These are phyloP conservation scores for Tupaia tana DNA, from an alignment of 2,113 vertebrate species.

Conservation along the genomic window DNA sequence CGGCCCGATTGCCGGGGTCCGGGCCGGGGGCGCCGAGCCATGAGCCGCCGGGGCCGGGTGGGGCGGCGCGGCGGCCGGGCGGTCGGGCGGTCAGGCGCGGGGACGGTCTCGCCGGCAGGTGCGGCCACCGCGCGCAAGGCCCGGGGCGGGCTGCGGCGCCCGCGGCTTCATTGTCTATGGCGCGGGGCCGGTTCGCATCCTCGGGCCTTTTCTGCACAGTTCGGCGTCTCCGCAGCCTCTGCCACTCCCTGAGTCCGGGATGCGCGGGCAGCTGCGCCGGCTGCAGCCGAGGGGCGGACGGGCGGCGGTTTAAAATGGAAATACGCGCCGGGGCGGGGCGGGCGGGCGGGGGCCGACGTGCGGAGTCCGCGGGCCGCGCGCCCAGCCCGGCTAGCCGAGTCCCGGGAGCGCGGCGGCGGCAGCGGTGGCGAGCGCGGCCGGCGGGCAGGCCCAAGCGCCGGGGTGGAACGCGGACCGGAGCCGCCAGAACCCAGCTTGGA, in stretches of 20 bases:
- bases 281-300: not conserved
- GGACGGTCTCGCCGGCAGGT: slow-evolving; percentile 57
- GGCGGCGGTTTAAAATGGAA: slow-evolving; percentile 75
- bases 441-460: slow-evolving; percentile 68
- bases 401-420: slow-evolving; percentile 68
- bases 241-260: not conserved
- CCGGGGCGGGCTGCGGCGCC: slow-evolving; percentile 63
- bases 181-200: slow-evolving; percentile 35
- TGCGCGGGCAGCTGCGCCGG: slow-evolving; percentile 41
- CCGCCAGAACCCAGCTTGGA: not conserved
- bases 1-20: slow-evolving; percentile 49
- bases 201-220: not conserved
- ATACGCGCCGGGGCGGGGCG: slow-evolving; percentile 69
- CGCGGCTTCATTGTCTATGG: slow-evolving; percentile 82
- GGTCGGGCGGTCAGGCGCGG: slow-evolving; percentile 59
- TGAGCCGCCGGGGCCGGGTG: not conserved
- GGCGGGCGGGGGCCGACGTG: slow-evolving; percentile 41
- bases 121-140: slow-evolving; percentile 44
- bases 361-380: slow-evolving; percentile 45
- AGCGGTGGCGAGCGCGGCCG: slow-evolving; percentile 42
- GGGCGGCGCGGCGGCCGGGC: not conserved
- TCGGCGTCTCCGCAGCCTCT: slow-evolving; percentile 11
- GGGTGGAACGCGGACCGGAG: slow-evolving; percentile 79
- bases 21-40: slow-evolving; percentile 51
- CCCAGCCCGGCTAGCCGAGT: slow-evolving; percentile 18